phyloP scores from a whole-genome alignment of 2,888 invertebrate species.

The Plutella xylostella region DNA sequence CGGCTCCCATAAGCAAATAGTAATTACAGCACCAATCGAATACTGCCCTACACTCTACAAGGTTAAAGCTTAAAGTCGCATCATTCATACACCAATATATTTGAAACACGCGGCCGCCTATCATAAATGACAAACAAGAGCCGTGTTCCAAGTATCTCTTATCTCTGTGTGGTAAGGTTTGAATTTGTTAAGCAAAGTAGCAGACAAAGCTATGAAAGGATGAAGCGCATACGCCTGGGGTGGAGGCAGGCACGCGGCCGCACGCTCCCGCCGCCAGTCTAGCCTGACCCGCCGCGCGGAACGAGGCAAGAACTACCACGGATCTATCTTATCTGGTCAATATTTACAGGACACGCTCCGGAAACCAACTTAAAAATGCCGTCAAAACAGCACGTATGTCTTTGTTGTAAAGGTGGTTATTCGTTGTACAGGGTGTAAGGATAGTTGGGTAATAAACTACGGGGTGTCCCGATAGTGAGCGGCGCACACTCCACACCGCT shows the following conservation, averaged over 20 bases:
- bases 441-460: constrained; percentile 8
- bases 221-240: constrained; percentile 29
- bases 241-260: constrained; percentile 48
- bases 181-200: constrained; percentile 10
- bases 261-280: constrained; percentile 24
- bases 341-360: background rate
- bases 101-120: background rate
- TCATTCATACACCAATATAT: background rate
- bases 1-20: constrained; percentile 4
- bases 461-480: constrained; percentile 32
- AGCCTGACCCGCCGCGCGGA: background rate
- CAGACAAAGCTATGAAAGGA: constrained; percentile 18
- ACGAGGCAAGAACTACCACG: background rate
- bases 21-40: background rate
- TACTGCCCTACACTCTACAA: background rate
- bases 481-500: constrained; percentile 43
- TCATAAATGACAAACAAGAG: background rate
- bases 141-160: background rate
- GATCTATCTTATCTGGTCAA: background rate
- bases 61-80: constrained; percentile 19
- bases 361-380: background rate
- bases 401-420: background rate
- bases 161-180: background rate
- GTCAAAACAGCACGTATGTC: background rate
- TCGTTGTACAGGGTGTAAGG: background rate